Conservation (phyloP, 2,797 vertebrate species). For the Hemibagrus guttatus region DNA sequence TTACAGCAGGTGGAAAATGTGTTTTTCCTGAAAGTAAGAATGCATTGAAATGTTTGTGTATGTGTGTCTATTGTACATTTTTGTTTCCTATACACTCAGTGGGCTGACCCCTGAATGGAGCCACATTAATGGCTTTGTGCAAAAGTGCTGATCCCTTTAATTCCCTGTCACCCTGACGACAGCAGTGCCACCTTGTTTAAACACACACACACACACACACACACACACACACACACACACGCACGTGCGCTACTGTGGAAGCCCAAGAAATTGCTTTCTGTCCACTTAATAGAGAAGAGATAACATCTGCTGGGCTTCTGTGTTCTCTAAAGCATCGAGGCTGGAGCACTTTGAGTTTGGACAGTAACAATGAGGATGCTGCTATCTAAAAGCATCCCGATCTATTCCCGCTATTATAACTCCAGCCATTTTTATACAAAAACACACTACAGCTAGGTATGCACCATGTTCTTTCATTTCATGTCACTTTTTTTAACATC, state of each 20-base stretch:
- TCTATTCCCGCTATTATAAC: neutral
- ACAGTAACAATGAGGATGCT: constrained; percentile 35
- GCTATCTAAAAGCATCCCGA: constrained; percentile 34
- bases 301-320: constrained; percentile 56
- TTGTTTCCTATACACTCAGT: constrained; percentile 29
- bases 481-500: neutral
- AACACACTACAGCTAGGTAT: neutral
- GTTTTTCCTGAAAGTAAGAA: neutral
- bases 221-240: constrained; percentile 34
- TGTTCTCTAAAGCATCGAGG: constrained; percentile 38
- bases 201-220: constrained; percentile 37
- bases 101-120: constrained; percentile 39
- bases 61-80: neutral
- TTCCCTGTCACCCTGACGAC: constrained; percentile 50
- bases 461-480: neutral
- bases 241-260: constrained; percentile 46
- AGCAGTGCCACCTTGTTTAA: constrained; percentile 48
- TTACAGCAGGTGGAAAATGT: neutral
- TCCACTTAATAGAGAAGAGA: constrained; percentile 60
- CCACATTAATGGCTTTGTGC: constrained; percentile 59
- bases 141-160: constrained; percentile 59
- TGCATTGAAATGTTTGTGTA: constrained; percentile 29
- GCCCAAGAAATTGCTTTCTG: constrained; percentile 61
- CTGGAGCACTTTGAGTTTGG: constrained; percentile 31
- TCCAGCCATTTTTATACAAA: neutral